These are phyloP conservation scores for Eupithecia vulgata DNA, from an alignment of 2,888 invertebrate genomes.

Conservation along the genomic window DNA sequence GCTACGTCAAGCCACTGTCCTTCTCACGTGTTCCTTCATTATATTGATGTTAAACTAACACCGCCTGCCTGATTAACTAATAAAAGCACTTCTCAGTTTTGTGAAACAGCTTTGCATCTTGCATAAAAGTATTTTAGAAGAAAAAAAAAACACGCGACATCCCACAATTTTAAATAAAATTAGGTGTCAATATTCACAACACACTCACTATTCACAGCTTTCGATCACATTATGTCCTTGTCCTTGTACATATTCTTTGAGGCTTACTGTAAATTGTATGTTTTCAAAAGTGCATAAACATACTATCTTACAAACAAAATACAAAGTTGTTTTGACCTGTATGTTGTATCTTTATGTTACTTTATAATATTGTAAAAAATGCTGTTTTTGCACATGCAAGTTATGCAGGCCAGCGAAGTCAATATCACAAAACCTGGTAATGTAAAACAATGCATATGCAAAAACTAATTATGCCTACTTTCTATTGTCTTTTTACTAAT, in stretches of 20 bases:
- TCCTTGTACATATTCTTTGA: conserved; percentile 29
- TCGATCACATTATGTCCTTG: conserved; percentile 21
- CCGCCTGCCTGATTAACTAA: conserved; percentile 36
- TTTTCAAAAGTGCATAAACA: conserved; percentile 30
- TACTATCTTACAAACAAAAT: conserved; percentile 23
- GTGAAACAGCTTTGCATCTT: conserved; percentile 40
- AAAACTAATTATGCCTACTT: conserved; percentile 54
- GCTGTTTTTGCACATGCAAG: conserved; percentile 38
- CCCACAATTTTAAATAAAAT: conserved; percentile 6
- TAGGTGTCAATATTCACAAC: conserved; percentile 11
- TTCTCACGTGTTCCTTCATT: conserved; percentile 21
- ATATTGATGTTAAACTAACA: conserved; percentile 22
- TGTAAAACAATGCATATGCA: conserved; percentile 55
- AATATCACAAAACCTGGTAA: neutral
- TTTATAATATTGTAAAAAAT: neutral
- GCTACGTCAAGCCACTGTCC: neutral
- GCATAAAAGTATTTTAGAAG: conserved; percentile 7
- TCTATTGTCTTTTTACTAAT: conserved; percentile 71
- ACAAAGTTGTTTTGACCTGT: neutral
- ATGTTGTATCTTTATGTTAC: conserved; percentile 25
- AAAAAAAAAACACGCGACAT: neutral
- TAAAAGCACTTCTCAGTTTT: conserved; percentile 29
- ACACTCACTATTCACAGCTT: conserved; percentile 34
- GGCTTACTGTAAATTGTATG: conserved; percentile 36
- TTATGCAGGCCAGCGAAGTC: neutral